A percentile compares a stretch with the other conserved stretches of the same genome.
These are phyloP conservation scores for Cylas formicarius DNA, from an alignment of 1,140 invertebrate species.

Conservation along the genomic window DNA sequence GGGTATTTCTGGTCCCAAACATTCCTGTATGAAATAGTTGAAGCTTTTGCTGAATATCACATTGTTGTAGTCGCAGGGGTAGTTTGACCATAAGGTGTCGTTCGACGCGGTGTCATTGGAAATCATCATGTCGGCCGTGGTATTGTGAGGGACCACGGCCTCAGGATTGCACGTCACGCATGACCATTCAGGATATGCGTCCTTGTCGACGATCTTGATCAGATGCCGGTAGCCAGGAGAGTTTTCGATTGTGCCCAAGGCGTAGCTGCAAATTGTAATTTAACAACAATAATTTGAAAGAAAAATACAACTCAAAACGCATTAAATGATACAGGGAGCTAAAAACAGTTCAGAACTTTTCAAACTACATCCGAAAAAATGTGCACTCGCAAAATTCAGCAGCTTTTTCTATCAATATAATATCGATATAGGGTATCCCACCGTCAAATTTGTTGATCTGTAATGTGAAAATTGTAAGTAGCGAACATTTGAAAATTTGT, in stretches of 20 bases:
- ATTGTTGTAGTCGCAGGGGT: slow-evolving; percentile 56
- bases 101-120: slow-evolving; percentile 34
- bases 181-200: slow-evolving; percentile 42
- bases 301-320: no score
- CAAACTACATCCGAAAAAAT: no score
- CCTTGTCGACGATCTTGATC: slow-evolving; percentile 52
- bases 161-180: slow-evolving; percentile 51
- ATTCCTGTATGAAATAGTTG: slow-evolving; percentile 56
- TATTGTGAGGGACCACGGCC: slow-evolving; percentile 35
- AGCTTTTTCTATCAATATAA: no score
- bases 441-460: no score
- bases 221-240: slow-evolving; percentile 65
- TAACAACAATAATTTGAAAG: no score
- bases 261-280: slow-evolving; percentile 52
- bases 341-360: no score
- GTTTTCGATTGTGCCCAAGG: slow-evolving; percentile 62
- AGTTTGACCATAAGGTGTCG: slow-evolving; percentile 41
- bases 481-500: no score
- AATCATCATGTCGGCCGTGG: slow-evolving; percentile 27
- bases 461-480: no score
- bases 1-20: slow-evolving; percentile 64
- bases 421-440: no score
- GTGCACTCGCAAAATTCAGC: no score
- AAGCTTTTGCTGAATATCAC: slow-evolving; percentile 57
- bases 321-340: no score